Conservation (phyloP, 2,888 invertebrate species). For the Phorcus lineatus region DNA sequence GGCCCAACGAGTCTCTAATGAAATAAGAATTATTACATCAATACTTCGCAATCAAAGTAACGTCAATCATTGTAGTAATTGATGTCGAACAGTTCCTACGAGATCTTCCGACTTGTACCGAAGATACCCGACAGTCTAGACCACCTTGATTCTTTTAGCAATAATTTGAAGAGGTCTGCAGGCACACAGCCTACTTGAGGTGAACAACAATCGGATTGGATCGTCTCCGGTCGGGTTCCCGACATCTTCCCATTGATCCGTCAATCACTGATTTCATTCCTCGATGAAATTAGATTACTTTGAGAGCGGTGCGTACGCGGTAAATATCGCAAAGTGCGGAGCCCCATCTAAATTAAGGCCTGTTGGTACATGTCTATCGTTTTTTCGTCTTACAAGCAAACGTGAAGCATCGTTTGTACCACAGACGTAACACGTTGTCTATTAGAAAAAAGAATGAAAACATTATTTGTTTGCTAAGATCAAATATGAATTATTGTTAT, state of each 20-base stretch:
- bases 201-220: neutral
- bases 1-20: too few species aligned
- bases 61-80: too few species aligned
- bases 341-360: neutral
- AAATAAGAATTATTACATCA: too few species aligned
- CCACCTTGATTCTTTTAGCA: neutral
- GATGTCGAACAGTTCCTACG: too few species aligned
- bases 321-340: neutral
- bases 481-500: too few species aligned
- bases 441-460: too few species aligned
- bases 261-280: neutral
- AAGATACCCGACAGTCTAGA: neutral
- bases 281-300: slow-evolving; percentile 4
- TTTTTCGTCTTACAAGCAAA: neutral
- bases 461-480: too few species aligned
- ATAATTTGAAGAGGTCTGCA: neutral
- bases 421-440: too few species aligned
- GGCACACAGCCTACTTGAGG: neutral
- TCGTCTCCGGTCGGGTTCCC: neutral
- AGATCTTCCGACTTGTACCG: neutral
- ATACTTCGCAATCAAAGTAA: too few species aligned
- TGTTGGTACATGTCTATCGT: neutral
- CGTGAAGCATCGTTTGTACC: too few species aligned
- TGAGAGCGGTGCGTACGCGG: neutral
- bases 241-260: neutral